phyloP scores from a whole-genome alignment of 2,797 vertebrate genomes.

The Halcyon chelicuti region DNA sequence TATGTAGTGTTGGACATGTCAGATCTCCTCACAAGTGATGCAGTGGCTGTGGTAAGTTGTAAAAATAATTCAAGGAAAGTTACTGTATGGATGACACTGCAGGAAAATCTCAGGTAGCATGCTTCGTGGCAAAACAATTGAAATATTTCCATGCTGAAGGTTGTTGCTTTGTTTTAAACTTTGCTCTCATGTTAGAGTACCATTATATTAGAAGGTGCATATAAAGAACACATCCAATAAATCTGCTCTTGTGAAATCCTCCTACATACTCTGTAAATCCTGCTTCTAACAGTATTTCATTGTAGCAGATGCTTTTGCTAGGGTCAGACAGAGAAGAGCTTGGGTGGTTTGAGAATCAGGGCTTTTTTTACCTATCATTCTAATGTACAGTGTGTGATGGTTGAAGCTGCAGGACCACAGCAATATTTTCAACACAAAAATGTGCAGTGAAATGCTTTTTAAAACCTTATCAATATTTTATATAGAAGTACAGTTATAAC shows the following conservation, averaged over 20 bases:
- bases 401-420: background rate
- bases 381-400: background rate
- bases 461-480: background rate
- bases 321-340: background rate
- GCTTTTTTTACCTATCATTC: background rate
- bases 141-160: background rate
- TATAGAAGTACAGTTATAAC: background rate
- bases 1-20: constrained; percentile 87
- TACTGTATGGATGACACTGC: background rate
- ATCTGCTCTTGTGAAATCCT: background rate
- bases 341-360: background rate
- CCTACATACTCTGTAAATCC: background rate
- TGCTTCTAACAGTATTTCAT: background rate
- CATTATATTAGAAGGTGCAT: background rate
- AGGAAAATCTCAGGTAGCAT: background rate
- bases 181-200: background rate
- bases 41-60: constrained; percentile 85
- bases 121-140: background rate
- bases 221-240: background rate
- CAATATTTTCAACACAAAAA: background rate
- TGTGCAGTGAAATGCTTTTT: background rate
- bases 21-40: constrained; percentile 85
- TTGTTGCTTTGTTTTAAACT: background rate
- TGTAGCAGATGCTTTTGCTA: background rate
- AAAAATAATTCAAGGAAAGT: background rate